Evolutionary conservation across 2,113 vertebrate genomes (phyloP).

Genomic region (Elephas maximus): DNA sequence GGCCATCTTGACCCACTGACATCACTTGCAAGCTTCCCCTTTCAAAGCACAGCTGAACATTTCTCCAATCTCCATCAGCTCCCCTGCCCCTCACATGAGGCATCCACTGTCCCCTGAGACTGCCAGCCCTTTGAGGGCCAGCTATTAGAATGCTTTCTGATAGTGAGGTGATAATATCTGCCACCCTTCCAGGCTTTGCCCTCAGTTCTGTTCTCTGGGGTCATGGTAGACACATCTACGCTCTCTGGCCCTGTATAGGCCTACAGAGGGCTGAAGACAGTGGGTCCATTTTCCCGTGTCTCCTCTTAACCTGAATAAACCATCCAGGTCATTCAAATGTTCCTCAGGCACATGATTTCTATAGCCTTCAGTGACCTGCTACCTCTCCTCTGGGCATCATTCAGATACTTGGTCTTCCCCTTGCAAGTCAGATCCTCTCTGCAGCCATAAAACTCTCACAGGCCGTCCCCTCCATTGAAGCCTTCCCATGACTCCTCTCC

Average conservation of each 20-base stretch:
- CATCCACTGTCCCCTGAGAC: neutral
- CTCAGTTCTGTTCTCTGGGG: neutral
- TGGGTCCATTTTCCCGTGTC: neutral
- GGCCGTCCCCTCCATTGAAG: neutral
- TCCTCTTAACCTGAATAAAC: neutral
- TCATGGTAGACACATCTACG: neutral
- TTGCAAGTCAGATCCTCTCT: neutral
- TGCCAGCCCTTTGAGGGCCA: neutral
- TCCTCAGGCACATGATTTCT: neutral
- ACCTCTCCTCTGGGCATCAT: neutral
- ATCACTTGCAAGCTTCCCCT: neutral
- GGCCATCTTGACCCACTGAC: fast-evolving
- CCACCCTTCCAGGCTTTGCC: neutral
- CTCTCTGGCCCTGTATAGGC: neutral
- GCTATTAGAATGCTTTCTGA: neutral
- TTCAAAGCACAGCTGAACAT: neutral
- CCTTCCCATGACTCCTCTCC: neutral
- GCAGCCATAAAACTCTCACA: neutral
- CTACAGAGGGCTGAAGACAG: neutral
- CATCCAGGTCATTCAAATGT: neutral
- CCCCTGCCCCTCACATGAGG: no score
- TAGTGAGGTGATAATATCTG: neutral
- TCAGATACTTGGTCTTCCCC: neutral
- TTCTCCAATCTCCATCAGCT: neutral
- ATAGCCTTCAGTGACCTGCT: neutral